Conservation (phyloP, 2,797 vertebrate genomes). For the Propithecus perrieri region DNA sequence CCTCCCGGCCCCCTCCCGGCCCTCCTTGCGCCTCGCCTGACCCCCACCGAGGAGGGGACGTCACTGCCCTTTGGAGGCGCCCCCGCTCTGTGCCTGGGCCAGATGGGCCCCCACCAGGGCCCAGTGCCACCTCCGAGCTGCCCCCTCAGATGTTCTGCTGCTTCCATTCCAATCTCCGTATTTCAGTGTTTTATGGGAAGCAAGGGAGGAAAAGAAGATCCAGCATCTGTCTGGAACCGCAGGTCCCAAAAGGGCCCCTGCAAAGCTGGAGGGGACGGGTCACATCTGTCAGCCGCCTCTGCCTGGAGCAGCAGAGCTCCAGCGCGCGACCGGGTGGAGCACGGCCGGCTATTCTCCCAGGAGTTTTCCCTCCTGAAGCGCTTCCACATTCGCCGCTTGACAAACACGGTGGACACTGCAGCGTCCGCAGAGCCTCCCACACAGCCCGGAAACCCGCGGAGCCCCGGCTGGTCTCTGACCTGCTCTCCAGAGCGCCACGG, state of each 20-base stretch:
- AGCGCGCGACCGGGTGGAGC: not conserved
- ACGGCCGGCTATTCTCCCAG: not conserved
- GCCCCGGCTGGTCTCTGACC: not conserved
- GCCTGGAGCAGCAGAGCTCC: not conserved
- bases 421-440: not conserved
- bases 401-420: not conserved
- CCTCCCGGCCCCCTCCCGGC: too few species aligned
- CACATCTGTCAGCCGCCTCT: not conserved
- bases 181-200: not conserved
- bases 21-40: not conserved
- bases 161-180: rapidly evolving
- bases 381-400: not conserved
- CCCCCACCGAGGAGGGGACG: not conserved
- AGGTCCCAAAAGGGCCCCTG: not conserved
- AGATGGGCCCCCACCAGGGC: not conserved
- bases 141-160: rapidly evolving
- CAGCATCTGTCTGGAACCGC: not conserved
- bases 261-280: not conserved
- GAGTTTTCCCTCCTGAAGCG: not conserved
- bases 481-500: not conserved
- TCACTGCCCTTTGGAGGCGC: not conserved
- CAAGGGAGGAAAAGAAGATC: not conserved
- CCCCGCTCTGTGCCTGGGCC: not conserved
- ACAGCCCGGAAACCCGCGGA: rapidly evolving
- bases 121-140: rapidly evolving